phyloP scores from a whole-genome alignment of 2,113 vertebrate genomes.

The Camelus bactrianus region DNA sequence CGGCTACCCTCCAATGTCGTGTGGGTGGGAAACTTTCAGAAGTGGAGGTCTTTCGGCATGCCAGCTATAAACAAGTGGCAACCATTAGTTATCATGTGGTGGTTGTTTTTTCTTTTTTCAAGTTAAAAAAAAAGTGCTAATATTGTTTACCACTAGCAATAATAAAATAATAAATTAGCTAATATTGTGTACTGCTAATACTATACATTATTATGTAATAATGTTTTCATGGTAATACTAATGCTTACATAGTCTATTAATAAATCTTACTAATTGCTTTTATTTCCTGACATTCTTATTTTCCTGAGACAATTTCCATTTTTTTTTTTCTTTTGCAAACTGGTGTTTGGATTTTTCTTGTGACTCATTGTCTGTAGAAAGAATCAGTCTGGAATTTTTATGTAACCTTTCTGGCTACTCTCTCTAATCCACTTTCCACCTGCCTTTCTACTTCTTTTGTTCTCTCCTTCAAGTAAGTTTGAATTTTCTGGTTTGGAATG shows the following conservation, averaged over 20 bases:
- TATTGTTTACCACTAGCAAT: neutral
- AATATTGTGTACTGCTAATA: neutral
- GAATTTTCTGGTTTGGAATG: neutral
- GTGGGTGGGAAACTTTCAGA: no score
- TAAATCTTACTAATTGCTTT: slow-evolving; percentile 51
- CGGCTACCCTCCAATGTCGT: fast-evolving
- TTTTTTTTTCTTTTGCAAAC: neutral
- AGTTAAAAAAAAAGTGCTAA: neutral
- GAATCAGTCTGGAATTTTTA: neutral
- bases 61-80: neutral
- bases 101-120: neutral
- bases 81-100: neutral
- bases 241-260: neutral
- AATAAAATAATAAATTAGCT: neutral
- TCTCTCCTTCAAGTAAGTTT: neutral
- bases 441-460: neutral
- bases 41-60: neutral
- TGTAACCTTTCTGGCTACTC: neutral
- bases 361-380: neutral
- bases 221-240: neutral
- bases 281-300: neutral
- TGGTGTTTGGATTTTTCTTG: slow-evolving; percentile 11
- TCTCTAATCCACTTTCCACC: neutral
- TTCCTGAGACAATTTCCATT: neutral
- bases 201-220: neutral